Percentiles rank a stretch among this genome's conserved stretches.
These are phyloP conservation scores for Rhorus exstirpatorius DNA, from an alignment of 2,888 invertebrate genomes.

Conservation along the genomic window DNA sequence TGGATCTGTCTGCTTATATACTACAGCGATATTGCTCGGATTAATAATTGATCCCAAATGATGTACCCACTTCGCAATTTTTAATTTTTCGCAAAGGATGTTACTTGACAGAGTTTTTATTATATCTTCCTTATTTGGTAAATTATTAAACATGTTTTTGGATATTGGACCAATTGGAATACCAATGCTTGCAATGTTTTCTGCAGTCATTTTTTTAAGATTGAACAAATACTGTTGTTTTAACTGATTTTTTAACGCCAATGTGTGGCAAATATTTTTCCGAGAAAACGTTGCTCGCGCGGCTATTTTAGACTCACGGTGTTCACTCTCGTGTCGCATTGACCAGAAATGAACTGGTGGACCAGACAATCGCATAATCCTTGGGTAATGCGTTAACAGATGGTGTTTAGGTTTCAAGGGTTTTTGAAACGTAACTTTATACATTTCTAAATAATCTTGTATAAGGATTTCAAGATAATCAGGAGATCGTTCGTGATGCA, in stretches of 20 bases:
- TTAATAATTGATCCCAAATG: too few species aligned
- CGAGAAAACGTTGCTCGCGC: constrained; percentile 3
- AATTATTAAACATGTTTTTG: constrained; percentile 2
- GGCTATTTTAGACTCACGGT: constrained; percentile 34
- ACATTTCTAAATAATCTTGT: constrained; percentile 14
- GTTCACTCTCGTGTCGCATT: constrained; percentile 48
- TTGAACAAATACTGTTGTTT: background rate
- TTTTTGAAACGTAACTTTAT: constrained; percentile 22
- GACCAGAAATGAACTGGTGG: constrained; percentile 50
- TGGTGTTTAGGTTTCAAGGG: constrained; percentile 51
- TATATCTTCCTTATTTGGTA: too few species aligned
- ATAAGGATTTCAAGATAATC: constrained; percentile 8
- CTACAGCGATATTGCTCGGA: too few species aligned
- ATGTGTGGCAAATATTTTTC: constrained; percentile 1
- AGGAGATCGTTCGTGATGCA: background rate
- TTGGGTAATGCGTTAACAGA: constrained; percentile 42
- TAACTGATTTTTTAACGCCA: constrained; percentile 1
- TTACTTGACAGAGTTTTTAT: background rate
- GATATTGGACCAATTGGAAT: background rate
- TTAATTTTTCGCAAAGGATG: constrained; percentile 3
- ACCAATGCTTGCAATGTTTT: too few species aligned
- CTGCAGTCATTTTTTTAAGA: too few species aligned
- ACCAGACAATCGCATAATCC: constrained; percentile 47
- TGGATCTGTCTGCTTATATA: too few species aligned
- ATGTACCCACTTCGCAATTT: constrained; percentile 6